Evolutionary conservation across 64 coral and sea anemone species (phyloP), one percentile per base, ranked within the genome.

Genomic region (Orbicella faveolata): DNA sequence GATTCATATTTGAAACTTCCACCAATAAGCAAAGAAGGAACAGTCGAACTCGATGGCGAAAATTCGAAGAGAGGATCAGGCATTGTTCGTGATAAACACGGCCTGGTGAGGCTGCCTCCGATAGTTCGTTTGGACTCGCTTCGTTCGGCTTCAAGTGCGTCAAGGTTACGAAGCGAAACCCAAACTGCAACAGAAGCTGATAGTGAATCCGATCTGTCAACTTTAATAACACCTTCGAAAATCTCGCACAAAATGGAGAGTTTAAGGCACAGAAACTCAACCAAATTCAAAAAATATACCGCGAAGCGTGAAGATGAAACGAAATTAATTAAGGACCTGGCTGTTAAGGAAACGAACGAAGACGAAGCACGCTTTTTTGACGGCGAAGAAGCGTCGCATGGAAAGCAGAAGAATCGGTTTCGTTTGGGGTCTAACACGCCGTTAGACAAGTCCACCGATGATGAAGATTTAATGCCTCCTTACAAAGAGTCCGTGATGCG

Each of bases 51-150:
- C 55, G 63, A 85, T 23, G 75, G 57, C 17, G 85, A 87, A 87
- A 57, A 86, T n/a, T 77, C 61, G 63, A 66, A 86, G 21, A 59
- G 88, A 23, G 41, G 72, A 36, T 59, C 87, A 37, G 88, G 76
- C 39, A 87, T 96, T 61, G 93, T 83, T 83, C 91, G 95, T 79
- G 86, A 96, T 36, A 81, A 64, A 79, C 95, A 96, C 18, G 95
- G 95, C 30, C 77, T 96, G 3, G 95, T 96, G 55, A 83, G 95
- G 36, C 63, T 96, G 16, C 95, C 95, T 63, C 95, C 95, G 70
- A 93, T 96, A 15, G 88, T 92, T 75, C 94, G 80, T 4, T 65
- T 96, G 67, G 94, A 96, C 65, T 92, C 92, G 6, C 76, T 89
- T 63, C 82, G 82, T 6, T 84, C 64, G 20, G 3, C 82, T 39